Conservation (phyloP, 2,797 vertebrate species). For the Dendrocincla tyrannina region DNA sequence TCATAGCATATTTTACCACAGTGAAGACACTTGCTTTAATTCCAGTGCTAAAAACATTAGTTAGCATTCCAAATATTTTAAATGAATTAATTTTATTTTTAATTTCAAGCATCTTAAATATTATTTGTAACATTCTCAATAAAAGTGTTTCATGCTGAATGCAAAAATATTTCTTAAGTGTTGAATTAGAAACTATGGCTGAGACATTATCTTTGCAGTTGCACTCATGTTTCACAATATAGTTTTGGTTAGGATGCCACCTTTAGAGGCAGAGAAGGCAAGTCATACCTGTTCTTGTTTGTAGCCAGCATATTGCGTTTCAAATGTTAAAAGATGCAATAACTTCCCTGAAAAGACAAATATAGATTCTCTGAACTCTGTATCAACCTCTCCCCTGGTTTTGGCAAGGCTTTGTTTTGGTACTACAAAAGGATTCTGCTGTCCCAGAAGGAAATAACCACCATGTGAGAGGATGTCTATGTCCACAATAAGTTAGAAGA, state of each 20-base stretch:
- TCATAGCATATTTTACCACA: background rate
- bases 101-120: background rate
- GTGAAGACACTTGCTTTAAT: background rate
- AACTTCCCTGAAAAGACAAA: background rate
- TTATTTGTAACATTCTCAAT: background rate
- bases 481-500: background rate
- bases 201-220: background rate
- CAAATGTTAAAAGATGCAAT: background rate
- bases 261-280: background rate
- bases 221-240: background rate
- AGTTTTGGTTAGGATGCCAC: background rate
- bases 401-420: background rate
- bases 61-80: background rate
- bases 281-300: background rate
- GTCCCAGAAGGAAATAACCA: background rate
- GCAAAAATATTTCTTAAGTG: constrained; percentile 16
- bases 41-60: background rate
- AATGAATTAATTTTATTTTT: background rate
- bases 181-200: constrained; percentile 41
- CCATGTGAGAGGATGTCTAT: background rate
- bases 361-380: background rate
- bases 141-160: background rate
- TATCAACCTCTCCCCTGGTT: background rate
- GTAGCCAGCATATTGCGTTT: background rate
- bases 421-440: background rate